phyloP scores from a whole-genome alignment of 1,140 invertebrate species.

The Antheraea pernyi region DNA sequence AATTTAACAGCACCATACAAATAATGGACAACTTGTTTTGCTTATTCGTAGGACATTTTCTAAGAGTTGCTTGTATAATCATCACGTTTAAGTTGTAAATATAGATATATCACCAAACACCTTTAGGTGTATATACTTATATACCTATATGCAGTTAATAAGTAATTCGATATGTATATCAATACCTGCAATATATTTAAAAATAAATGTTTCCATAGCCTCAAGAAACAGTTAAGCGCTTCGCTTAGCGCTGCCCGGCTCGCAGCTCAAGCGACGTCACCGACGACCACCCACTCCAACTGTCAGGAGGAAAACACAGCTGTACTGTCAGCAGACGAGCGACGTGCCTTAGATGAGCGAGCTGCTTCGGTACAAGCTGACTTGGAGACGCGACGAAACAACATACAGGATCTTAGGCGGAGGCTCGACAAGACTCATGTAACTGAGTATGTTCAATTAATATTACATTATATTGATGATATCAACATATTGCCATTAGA shows the following conservation, averaged over 20 bases:
- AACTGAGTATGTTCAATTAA: constrained; percentile 83
- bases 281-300: constrained; percentile 37
- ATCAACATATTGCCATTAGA: too few species aligned
- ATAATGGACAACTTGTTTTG: too few species aligned
- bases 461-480: not conserved
- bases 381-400: constrained; percentile 84
- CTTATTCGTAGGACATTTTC: too few species aligned
- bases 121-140: too few species aligned
- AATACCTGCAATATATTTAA: too few species aligned
- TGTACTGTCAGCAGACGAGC: constrained; percentile 80
- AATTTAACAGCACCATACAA: too few species aligned
- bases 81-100: too few species aligned
- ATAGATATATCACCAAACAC: too few species aligned
- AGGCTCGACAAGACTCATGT: constrained; percentile 88
- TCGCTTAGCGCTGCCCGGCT: constrained; percentile 75
- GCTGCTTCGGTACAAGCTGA: constrained; percentile 83
- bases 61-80: too few species aligned
- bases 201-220: constrained; percentile 52
- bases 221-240: constrained; percentile 83
- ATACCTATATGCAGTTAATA: too few species aligned
- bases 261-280: constrained; percentile 53
- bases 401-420: constrained; percentile 88
- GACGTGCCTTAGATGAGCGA: constrained; percentile 84
- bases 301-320: constrained; percentile 57
- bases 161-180: too few species aligned